Conservation (phyloP, 2,113 vertebrate species). For the Eonycteris spelaea region DNA sequence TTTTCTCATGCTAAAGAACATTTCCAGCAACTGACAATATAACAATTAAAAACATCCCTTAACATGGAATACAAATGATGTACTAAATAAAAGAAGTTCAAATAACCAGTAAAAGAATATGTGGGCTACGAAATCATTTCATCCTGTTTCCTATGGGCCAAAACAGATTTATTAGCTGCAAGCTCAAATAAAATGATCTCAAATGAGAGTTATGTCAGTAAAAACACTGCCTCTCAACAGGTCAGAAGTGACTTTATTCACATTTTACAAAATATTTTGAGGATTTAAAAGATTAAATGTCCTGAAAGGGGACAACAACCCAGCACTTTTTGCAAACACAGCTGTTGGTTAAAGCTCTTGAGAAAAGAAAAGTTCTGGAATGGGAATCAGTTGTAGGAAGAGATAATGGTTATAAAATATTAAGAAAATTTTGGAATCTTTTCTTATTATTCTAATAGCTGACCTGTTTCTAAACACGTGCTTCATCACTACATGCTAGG, state of each 20-base stretch:
- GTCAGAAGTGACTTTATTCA: conserved; percentile 76
- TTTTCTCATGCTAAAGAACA: conserved; percentile 41
- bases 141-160: conserved; percentile 55
- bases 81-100: conserved; percentile 39
- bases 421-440: conserved; percentile 43
- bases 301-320: conserved; percentile 61
- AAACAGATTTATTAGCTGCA: conserved; percentile 69
- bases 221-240: conserved; percentile 69
- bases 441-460: conserved; percentile 5
- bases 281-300: conserved; percentile 80
- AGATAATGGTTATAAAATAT: conserved; percentile 52
- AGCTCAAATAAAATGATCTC: conserved; percentile 74
- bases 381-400: conserved; percentile 36
- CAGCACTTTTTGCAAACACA: conserved; percentile 76
- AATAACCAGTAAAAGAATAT: conserved; percentile 53
- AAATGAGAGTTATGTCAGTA: conserved; percentile 78
- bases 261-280: conserved; percentile 80
- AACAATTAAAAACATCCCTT: not conserved
- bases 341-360: conserved; percentile 71
- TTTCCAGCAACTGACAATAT: conserved; percentile 40
- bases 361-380: conserved; percentile 62
- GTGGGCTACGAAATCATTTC: conserved; percentile 59
- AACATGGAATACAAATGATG: not conserved
- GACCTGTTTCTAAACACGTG: conserved; percentile 34
- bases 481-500: not conserved